Evolutionary conservation across 2,888 invertebrate species (phyloP).

Genomic region (Zaprionus lineosus): DNA sequence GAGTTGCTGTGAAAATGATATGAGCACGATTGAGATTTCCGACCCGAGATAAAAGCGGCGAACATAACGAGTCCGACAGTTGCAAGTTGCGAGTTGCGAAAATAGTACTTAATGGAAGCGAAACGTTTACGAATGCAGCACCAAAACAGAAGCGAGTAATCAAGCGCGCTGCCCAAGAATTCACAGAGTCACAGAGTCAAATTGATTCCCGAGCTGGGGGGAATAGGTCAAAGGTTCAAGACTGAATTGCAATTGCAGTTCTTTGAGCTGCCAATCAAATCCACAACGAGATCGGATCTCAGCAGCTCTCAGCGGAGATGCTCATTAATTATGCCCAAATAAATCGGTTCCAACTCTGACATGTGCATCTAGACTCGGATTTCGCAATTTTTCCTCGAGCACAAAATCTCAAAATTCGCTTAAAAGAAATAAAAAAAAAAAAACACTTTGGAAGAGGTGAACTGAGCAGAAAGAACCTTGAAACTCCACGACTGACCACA

Average conservation of each 20-base stretch:
- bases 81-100: no score
- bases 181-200: no score
- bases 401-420: conserved; percentile 20
- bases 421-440: no score
- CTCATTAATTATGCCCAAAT: conserved; percentile 50
- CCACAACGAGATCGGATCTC: not conserved
- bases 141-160: no score
- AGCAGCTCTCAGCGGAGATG: not conserved
- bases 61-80: no score
- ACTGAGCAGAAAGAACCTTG: conserved; percentile 57
- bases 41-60: no score
- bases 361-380: conserved; percentile 46
- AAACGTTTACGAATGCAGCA: no score
- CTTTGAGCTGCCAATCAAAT: conserved; percentile 20
- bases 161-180: not conserved
- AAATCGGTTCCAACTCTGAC: conserved; percentile 40
- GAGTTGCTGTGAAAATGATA: conserved; percentile 40
- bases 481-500: conserved; percentile 54
- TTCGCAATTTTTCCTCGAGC: conserved; percentile 29
- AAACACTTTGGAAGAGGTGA: no score
- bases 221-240: no score
- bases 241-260: no score
- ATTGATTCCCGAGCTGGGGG: no score
- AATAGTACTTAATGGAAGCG: no score
- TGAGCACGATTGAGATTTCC: conserved; percentile 47